A percentile compares a stretch with the other conserved stretches of the same genome.
These are phyloP conservation scores for Antennarius maculatus DNA, from an alignment of 2,797 vertebrate species.

Conservation along the genomic window DNA sequence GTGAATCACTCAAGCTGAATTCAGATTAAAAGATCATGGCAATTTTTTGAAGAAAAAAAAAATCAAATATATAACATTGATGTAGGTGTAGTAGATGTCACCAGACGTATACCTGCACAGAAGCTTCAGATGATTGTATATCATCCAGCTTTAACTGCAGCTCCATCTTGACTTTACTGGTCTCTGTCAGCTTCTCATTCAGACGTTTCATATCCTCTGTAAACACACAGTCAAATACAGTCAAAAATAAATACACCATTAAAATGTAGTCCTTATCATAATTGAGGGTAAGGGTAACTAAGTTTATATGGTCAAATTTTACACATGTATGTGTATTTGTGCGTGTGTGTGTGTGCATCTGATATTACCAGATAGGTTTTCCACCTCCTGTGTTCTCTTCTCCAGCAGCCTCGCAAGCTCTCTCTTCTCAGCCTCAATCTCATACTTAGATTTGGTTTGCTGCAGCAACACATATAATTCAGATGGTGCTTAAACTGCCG, in stretches of 20 bases:
- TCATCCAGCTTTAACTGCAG: constrained; percentile 93
- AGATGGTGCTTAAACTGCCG: background rate
- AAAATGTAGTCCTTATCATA: too few species aligned
- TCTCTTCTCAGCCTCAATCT: constrained; percentile 93
- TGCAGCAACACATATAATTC: constrained; percentile 11
- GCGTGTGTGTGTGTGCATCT: background rate
- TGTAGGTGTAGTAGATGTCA: background rate
- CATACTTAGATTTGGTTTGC: constrained; percentile 91
- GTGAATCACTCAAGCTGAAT: too few species aligned
- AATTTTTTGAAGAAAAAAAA: too few species aligned
- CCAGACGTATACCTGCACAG: constrained; percentile 83
- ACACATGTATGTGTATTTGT: background rate
- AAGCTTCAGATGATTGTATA: constrained; percentile 89
- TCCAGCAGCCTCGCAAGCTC: constrained; percentile 91
- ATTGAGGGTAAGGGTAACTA: too few species aligned
- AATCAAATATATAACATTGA: too few species aligned
- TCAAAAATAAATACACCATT: background rate
- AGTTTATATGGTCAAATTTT: too few species aligned
- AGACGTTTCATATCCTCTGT: constrained; percentile 91
- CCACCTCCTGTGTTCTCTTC: constrained; percentile 90
- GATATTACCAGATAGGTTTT: constrained; percentile 88
- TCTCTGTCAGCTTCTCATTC: constrained; percentile 90
- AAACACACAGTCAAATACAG: constrained; percentile 16
- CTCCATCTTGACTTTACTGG: constrained; percentile 88
- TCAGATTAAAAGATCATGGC: too few species aligned